Evolutionary conservation across 2,888 invertebrate genomes (phyloP), one percentile per base, ranked within the genome.

Genomic region (Deilephila porcellus): DNA sequence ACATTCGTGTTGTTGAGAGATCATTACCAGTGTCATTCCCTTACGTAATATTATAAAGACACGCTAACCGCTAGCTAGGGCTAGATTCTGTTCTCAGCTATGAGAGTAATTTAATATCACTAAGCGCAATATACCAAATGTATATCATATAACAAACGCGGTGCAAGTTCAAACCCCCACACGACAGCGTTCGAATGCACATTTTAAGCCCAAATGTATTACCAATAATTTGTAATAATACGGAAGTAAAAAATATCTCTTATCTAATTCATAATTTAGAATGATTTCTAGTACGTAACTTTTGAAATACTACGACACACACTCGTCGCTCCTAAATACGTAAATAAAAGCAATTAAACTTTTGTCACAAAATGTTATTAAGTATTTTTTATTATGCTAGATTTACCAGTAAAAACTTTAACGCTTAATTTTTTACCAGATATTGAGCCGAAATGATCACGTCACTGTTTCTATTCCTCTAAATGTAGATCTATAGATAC

Each of bases 1-100:
- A 17, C 45, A 67, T 17, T 45, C 52, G 6, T 17, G 53, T 59
- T 62, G 74, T 80, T 85, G 83, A 85, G 88, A 89, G 85, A 85
- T 88, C 84, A 76, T 77, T 70, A 74, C 76, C 80, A 83, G 78
- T 77, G 79, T 77, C 86, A 81, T 82, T 84, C 84, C 84, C 85
- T 85, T 86, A 87, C 75, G 79, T 79, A 81, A 80, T 82, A 85
- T 81, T 83, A 86, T 79, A 84, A 85, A 86, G 85, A 87, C 88
- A 88, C 82, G 83, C 91, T 92, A 92, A 88, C 85, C 86, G 84
- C 92, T 92, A 92, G 92, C 92, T 93, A 93, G 83, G 79, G 88
- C 91, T 93, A 93, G 90, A 87, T 85, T 88, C 90, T 93, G 93
- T 93, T 92, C 91, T 89, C 90, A 91, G 82, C 93, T 93, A 93